phyloP scores from a whole-genome alignment of 2,113 vertebrate species.

The Neopipo cinnamomea region DNA sequence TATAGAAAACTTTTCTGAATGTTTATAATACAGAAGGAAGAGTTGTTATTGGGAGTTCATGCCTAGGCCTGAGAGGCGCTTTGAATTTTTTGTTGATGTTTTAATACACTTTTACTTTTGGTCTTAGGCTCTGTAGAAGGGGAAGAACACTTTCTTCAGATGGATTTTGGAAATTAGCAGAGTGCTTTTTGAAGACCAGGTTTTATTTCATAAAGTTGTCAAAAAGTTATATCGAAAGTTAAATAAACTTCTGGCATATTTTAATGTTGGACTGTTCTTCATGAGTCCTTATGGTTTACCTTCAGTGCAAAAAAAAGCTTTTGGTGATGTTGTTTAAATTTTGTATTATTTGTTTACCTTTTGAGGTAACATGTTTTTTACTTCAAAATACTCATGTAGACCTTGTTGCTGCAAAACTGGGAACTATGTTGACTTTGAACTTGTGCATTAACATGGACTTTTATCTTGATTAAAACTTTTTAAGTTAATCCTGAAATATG shows the following conservation, averaged over 20 bases:
- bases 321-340: neutral
- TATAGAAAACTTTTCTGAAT: neutral
- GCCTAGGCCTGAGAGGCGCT: neutral
- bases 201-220: neutral
- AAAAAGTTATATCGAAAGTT: neutral
- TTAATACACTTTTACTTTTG: neutral
- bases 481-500: neutral
- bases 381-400: neutral
- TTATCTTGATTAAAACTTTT: neutral
- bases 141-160: neutral
- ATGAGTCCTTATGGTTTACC: neutral
- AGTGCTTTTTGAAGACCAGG: neutral
- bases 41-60: neutral
- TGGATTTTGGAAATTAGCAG: neutral
- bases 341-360: neutral
- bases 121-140: neutral
- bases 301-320: neutral
- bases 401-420: neutral
- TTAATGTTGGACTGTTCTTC: neutral
- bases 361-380: neutral
- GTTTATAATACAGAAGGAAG: neutral
- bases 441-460: neutral
- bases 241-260: neutral
- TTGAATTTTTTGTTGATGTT: neutral
- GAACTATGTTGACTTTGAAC: neutral